Base-by-base conservation (phyloP, 2,888 invertebrate species). In the Drosophila quinaria region DNA sequence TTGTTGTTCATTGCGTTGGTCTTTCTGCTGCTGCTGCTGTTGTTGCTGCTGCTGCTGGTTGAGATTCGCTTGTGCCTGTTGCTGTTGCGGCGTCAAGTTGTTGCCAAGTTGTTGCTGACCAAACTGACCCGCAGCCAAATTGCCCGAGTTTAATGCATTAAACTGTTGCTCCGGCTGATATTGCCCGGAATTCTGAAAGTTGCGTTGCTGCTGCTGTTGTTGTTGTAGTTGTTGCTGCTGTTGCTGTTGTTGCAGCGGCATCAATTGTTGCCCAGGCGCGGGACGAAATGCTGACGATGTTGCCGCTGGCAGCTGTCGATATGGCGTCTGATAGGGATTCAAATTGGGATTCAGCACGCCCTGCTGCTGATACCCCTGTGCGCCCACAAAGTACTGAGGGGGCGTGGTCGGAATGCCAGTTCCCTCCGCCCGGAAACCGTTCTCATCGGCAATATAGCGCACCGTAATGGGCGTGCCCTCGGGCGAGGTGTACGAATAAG, bases 361-460 rank as follows among this genome's bases (percentile, higher is more conserved):
- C 25, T 79, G 81, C 68, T 91, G 90, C 33, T 91, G 91, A 41
- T 90, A 91, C 0, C 91, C 88, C 68, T 92, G 92, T 13, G 78
- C 72, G 11, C 81, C 83, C 1, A 77, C 78, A 54, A 89, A 89
- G 49, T 91, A 93, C 29, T 91, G 91, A 11, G 93, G 93, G 13
- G 93, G 93, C 6, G 92, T 90, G 15, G 92, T 90, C 3, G 93
- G 93, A 44, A 93, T 90, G 55, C 92, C 92, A 0, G 92, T 92
- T 37, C 93, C 93, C 58, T 93, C 93, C 6, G 93, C 93, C 0
- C 93, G 91, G 64, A 93, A 93, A 4, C 93, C 97, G 90, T 95
- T 95, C 93, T 96, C 96, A 91, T 96, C 96, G 19, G 96, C 96
- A 17, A 96, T 94, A 82, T 96, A 96, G 39, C 93, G 95, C 10